Evolutionary conservation across 2,888 invertebrate species (phyloP).

Genomic region (Eupithecia dodoneata): DNA sequence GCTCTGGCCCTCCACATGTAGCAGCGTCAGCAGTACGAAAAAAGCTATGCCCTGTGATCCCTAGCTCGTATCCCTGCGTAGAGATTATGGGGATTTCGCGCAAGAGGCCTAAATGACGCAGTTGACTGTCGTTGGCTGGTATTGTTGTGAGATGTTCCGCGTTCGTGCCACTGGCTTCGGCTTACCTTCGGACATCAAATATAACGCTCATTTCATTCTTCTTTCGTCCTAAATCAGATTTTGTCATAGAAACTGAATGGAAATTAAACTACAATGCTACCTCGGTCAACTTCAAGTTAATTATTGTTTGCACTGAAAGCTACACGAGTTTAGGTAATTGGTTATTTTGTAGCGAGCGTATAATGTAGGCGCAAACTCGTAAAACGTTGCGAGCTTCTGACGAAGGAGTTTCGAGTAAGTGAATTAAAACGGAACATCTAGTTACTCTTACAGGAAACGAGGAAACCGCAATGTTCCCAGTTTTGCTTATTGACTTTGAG

Average conservation of each 20-base stretch:
- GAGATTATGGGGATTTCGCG: background rate
- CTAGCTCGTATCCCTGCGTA: background rate
- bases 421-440: constrained; percentile 54
- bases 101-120: background rate
- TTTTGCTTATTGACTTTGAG: constrained; percentile 25
- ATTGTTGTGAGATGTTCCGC: background rate
- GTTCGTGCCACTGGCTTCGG: too few relatives aligned
- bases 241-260: background rate
- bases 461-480: constrained; percentile 24
- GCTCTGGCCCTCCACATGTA: too few relatives aligned
- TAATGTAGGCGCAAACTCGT: constrained; percentile 54
- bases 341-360: constrained; percentile 54
- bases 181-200: too few relatives aligned
- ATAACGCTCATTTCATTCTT: too few relatives aligned
- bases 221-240: background rate
- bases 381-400: constrained; percentile 47
- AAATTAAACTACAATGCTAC: background rate
- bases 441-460: constrained; percentile 23
- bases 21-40: too few relatives aligned
- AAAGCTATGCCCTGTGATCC: background rate
- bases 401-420: constrained; percentile 53
- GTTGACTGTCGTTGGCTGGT: background rate
- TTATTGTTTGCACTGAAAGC: constrained; percentile 19
- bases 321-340: constrained; percentile 50
- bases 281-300: background rate